Conservation (phyloP, 2,113 vertebrate species). For the Physeter macrocephalus region DNA sequence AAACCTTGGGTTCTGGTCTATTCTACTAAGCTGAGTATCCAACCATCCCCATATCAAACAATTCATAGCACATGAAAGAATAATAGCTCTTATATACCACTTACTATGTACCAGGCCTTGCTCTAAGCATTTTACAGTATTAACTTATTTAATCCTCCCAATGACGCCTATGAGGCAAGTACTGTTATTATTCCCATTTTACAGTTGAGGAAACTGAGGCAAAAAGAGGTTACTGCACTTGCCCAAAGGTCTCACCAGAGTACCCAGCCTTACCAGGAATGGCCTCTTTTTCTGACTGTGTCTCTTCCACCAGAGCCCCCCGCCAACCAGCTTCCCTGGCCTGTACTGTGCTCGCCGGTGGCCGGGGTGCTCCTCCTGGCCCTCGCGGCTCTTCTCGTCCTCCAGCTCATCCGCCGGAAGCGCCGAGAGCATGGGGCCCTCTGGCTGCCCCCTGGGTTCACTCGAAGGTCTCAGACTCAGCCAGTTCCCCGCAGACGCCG, state of each 20-base stretch:
- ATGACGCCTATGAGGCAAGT: background rate
- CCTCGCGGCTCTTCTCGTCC: constrained; percentile 76
- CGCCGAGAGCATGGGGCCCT: constrained; percentile 75
- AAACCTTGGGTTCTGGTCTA: background rate
- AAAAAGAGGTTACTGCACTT: background rate
- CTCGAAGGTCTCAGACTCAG: constrained; percentile 72
- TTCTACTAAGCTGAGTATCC: background rate
- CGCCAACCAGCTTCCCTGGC: constrained; percentile 76
- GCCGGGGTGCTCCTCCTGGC: constrained; percentile 70
- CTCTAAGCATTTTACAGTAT: background rate
- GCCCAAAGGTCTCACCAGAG: background rate
- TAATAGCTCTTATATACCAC: background rate
- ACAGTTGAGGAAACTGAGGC: background rate
- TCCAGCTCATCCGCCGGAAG: constrained; percentile 78
- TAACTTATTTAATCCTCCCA: background rate
- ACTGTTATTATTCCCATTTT: background rate
- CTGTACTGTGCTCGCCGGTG: constrained; percentile 69
- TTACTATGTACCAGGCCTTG: background rate
- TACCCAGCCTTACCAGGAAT: background rate
- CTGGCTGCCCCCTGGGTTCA: constrained; percentile 79
- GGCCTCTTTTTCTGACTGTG: background rate
- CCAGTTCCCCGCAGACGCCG: constrained; percentile 69
- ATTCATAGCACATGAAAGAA: background rate
- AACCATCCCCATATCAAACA: background rate
- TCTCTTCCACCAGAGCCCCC: constrained; percentile 41